These are phyloP conservation scores for Acleris sparsana DNA, from an alignment of 2,888 invertebrate species.

Conservation along the genomic window DNA sequence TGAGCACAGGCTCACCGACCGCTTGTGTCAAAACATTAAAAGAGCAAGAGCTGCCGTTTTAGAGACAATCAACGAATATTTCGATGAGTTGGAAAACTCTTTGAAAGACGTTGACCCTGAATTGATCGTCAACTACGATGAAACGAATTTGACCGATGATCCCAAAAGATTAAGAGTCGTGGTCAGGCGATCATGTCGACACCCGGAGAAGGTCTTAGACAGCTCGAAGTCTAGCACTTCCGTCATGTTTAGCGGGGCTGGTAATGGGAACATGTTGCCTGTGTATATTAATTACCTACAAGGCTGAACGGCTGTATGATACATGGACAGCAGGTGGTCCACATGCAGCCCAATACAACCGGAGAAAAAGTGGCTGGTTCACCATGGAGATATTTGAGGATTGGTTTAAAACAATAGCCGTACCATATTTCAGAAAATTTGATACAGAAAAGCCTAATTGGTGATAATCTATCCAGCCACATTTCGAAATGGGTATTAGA, in stretches of 20 bases:
- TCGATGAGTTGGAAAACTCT: too few species aligned
- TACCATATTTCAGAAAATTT: conserved; percentile 22
- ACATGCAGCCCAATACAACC: conserved; percentile 36
- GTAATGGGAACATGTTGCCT: conserved; percentile 38
- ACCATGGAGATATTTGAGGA: conserved; percentile 37
- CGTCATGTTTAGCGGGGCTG: conserved; percentile 38
- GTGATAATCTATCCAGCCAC: conserved; percentile 24
- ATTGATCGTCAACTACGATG: conserved; percentile 39
- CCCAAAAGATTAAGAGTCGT: conserved; percentile 38
- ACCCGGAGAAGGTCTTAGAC: conserved; percentile 38
- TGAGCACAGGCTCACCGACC: conserved; percentile 32
- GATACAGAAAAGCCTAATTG: conserved; percentile 11
- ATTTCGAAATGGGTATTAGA: conserved; percentile 16
- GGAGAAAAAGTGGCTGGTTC: conserved; percentile 38
- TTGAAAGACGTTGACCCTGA: conserved; percentile 37
- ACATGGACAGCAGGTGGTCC: conserved; percentile 37
- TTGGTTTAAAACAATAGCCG: conserved; percentile 32
- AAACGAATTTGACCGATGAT: conserved; percentile 39
- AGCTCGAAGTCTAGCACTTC: conserved; percentile 37
- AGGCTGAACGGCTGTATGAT: conserved; percentile 38
- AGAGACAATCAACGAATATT: too few species aligned
- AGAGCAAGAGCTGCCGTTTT: conserved; percentile 36
- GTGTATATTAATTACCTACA: conserved; percentile 37
- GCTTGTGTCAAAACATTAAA: conserved; percentile 39
- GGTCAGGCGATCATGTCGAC: conserved; percentile 27